Evolutionary conservation across 2,797 vertebrate genomes (phyloP), one percentile per base, ranked within the genome.

Genomic region (Semotilus atromaculatus): DNA sequence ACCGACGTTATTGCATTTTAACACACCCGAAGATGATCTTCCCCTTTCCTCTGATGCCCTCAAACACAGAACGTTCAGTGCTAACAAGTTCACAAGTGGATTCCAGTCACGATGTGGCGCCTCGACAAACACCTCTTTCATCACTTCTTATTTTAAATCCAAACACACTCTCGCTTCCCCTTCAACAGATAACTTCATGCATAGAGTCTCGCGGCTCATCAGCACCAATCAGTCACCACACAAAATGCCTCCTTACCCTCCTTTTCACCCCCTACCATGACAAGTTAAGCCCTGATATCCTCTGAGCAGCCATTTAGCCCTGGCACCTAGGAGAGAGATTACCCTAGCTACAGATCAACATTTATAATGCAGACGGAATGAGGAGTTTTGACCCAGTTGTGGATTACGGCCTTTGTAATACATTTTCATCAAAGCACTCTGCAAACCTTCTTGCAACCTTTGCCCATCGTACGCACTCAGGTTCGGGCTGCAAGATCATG

Each of bases 401-500:
- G 82, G 86, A 88, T 86, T 85, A 86, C 19, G 16, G 58, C 71
- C 34, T 81, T 88, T 85, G 80, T 85, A 85, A 86, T 85, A 82
- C 48, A 74, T 72, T 86, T 82, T 84, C 48, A 75, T 75, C 68
- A 83, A 85, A 82, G 75, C 7, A 3, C 26, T 74, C 71, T 77
- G 55, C 80, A 85, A 85, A 85, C 80, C 72, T 73, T 38, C 23
- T 2, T 55, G 31, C 31, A 62, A 45, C 72, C 79, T 64, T 64
- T 53, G n/a, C 40, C 67, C 73, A 45, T 79, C 26, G 34, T 10
- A 21, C 19, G 19, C n/a, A 55, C 45, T 66, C 64, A 11, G 73
- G 26, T 62, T 45, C 48, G 16, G 29, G 51, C 53, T 19, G 66
- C 53, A 53, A 66, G 68, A 68, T 80, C 38, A 84, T 13, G 26